phyloP scores from a whole-genome alignment of 2,888 invertebrate species.

The Orchesella flavescens region DNA sequence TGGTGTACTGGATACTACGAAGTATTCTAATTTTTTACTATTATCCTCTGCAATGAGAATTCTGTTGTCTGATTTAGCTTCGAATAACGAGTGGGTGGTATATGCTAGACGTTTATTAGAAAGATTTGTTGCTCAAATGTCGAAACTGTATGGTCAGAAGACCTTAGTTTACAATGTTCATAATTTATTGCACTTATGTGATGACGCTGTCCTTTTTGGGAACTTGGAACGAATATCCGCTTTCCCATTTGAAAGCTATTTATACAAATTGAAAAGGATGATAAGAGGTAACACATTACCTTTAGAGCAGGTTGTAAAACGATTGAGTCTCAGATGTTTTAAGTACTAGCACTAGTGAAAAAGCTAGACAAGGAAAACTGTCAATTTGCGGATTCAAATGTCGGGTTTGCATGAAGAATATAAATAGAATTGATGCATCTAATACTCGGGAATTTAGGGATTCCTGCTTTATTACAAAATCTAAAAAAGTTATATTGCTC shows the following conservation, averaged over 20 bases:
- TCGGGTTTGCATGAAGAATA: too few species aligned
- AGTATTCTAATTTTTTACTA: conserved; percentile 34
- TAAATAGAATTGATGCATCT: too few species aligned
- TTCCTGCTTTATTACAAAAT: too few species aligned
- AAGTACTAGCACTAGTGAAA: too few species aligned
- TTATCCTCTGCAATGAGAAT: conserved; percentile 33
- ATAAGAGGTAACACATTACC: not conserved
- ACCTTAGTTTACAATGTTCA: conserved; percentile 13
- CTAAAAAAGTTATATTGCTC: too few species aligned
- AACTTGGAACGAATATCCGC: conserved; percentile 19
- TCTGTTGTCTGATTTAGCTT: not conserved
- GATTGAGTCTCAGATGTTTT: too few species aligned
- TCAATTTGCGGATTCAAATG: too few species aligned
- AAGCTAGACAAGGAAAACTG: too few species aligned
- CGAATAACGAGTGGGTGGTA: not conserved
- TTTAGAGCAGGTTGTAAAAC: conserved; percentile 6
- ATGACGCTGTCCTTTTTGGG: conserved; percentile 20
- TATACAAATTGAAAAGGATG: conserved; percentile 19
- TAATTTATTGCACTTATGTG: conserved; percentile 3
- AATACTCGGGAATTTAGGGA: too few species aligned
- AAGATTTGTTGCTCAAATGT: not conserved
- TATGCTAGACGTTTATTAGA: not conserved
- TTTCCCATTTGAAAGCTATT: conserved; percentile 35
- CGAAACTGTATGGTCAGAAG: not conserved
- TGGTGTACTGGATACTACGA: conserved; percentile 15